These are phyloP conservation scores for Epinotia brunnichana DNA, from an alignment of 2,888 invertebrate species.

Conservation along the genomic window DNA sequence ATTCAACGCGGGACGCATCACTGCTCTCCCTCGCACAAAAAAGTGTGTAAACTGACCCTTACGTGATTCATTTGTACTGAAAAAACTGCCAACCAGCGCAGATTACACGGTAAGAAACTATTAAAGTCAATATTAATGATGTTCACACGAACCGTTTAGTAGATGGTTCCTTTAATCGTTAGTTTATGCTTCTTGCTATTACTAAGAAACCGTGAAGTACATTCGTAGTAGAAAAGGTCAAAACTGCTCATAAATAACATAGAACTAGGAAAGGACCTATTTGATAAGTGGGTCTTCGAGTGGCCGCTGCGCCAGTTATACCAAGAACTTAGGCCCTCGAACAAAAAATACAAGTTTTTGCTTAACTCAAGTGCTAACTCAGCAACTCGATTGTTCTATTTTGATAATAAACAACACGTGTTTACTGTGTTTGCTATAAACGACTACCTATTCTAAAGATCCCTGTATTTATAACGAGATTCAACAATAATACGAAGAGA, in stretches of 20 bases:
- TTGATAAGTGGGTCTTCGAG: constrained; percentile 11
- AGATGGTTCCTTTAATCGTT: constrained; percentile 15
- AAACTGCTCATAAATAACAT: constrained; percentile 6
- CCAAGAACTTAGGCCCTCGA: neutral
- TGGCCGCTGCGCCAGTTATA: constrained; percentile 30
- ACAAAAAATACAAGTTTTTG: constrained; percentile 27
- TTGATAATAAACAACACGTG: constrained; percentile 32
- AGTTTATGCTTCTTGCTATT: neutral
- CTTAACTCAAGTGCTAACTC: constrained; percentile 18
- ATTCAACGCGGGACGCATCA: constrained; percentile 77
- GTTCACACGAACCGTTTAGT: constrained; percentile 22
- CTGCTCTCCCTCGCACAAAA: constrained; percentile 64
- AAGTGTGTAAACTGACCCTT: constrained; percentile 47
- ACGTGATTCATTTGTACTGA: constrained; percentile 40
- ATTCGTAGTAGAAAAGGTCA: neutral
- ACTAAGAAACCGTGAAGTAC: neutral
- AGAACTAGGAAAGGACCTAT: neutral
- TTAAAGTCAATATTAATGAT: constrained; percentile 28
- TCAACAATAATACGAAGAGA: neutral
- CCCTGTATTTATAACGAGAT: constrained; percentile 5
- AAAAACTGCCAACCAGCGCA: constrained; percentile 32
- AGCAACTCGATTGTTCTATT: constrained; percentile 20
- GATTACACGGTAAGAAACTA: constrained; percentile 32
- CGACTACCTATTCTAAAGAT: neutral
- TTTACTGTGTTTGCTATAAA: constrained; percentile 13